Percentiles rank a stretch among this genome's conserved stretches.
phyloP scores from a whole-genome alignment of 1,140 invertebrate species.

The Temnothorax nylanderi region DNA sequence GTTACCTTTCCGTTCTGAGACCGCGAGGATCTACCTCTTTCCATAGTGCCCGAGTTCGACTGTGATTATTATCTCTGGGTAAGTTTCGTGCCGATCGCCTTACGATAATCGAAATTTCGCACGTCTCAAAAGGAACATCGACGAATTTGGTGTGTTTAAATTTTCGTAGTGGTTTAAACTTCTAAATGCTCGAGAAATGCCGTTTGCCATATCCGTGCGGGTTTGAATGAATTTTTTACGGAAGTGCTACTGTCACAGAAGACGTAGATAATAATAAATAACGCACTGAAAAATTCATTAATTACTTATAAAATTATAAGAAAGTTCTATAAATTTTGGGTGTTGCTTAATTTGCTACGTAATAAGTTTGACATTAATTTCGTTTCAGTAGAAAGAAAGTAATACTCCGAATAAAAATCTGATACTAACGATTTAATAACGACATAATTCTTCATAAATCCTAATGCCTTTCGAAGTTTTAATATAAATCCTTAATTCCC shows the following conservation, averaged over 20 bases:
- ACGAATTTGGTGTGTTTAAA: neutral
- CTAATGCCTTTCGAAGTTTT: neutral
- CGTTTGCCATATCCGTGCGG: neutral
- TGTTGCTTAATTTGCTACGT: neutral
- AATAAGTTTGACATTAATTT: neutral
- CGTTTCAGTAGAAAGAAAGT: neutral
- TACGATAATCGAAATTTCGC: neutral
- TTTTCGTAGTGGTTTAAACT: neutral
- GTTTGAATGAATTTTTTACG: neutral
- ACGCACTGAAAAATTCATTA: neutral
- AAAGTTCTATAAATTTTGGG: neutral
- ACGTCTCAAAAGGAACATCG: neutral
- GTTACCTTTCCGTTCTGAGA: slow-evolving; percentile 84
- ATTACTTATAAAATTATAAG: neutral
- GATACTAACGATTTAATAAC: neutral
- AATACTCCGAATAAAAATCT: neutral
- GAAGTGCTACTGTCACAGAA: neutral
- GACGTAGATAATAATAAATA: neutral
- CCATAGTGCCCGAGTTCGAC: slow-evolving; percentile 23
- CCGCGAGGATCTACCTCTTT: slow-evolving; percentile 79
- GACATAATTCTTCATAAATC: neutral
- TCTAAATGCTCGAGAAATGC: neutral
- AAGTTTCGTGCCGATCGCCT: slow-evolving; percentile 14
- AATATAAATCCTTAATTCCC: neutral
- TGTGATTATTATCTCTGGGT: slow-evolving; percentile 56